Evolutionary conservation across 2,113 vertebrate genomes (phyloP).

Genomic region (Eidolon helvum): DNA sequence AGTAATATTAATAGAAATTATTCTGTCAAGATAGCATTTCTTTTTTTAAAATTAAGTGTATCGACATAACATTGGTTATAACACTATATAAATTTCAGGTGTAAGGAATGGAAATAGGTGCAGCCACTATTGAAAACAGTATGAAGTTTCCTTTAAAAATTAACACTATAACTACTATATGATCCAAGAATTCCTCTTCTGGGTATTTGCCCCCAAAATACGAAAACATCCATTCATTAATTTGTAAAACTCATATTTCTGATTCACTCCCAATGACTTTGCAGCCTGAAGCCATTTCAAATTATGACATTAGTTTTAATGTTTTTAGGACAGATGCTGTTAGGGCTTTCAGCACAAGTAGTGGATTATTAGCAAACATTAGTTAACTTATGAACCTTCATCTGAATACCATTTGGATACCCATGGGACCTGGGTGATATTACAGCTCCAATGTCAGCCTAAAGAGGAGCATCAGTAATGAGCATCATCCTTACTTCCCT

Average conservation of each 20-base stretch:
- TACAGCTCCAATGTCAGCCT: conserved; percentile 20
- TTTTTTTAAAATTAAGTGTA: neutral
- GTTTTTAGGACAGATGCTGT: conserved; percentile 68
- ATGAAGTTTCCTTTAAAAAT: neutral
- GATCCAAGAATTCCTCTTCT: neutral
- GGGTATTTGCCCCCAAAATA: neutral
- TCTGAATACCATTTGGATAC: conserved; percentile 24
- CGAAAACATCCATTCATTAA: neutral
- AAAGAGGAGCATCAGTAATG: conserved; percentile 6
- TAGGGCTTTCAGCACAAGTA: conserved; percentile 47
- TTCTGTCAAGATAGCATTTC: conserved; percentile 54
- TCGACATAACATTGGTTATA: neutral
- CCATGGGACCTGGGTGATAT: conserved; percentile 32
- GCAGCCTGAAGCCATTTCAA: conserved; percentile 69
- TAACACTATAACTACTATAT: neutral
- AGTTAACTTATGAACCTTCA: conserved; percentile 55
- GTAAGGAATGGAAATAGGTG: neutral
- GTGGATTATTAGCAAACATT: conserved; percentile 62
- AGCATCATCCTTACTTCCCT: conserved; percentile 11
- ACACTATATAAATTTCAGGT: neutral
- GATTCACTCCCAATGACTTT: conserved; percentile 62
- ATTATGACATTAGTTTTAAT: conserved; percentile 70
- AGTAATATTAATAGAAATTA: conserved; percentile 66
- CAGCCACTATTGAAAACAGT: neutral
- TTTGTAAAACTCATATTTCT: neutral